phyloP scores from a whole-genome alignment of 2,797 vertebrate genomes.

The Anguilla marmorata region DNA sequence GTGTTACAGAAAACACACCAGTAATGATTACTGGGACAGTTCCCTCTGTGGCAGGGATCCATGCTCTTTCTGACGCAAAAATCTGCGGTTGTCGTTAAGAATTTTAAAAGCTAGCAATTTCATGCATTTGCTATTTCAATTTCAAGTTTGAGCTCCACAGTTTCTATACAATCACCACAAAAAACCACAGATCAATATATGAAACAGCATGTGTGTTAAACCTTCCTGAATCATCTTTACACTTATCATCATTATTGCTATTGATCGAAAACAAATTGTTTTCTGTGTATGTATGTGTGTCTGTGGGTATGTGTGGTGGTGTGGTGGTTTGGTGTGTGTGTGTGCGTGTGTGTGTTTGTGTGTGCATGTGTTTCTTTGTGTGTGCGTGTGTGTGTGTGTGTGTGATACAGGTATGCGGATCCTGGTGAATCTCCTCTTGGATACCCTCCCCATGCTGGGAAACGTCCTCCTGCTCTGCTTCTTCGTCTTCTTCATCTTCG shows the following conservation, averaged over 20 bases:
- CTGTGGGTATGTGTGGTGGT: neutral
- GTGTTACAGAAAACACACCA: neutral
- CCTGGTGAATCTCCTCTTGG: conserved; percentile 84
- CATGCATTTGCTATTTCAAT: neutral
- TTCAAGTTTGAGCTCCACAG: neutral
- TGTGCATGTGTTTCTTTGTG: too few relatives aligned
- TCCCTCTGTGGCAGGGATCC: neutral
- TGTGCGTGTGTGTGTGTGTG: neutral
- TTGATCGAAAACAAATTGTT: neutral
- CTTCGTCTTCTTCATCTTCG: conserved; percentile 89
- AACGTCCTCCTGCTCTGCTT: conserved; percentile 85
- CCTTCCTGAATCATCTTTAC: neutral
- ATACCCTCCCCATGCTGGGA: conserved; percentile 85
- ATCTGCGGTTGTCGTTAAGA: neutral
- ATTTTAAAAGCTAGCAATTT: neutral
- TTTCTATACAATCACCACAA: neutral
- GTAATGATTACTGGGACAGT: neutral
- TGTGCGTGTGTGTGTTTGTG: neutral
- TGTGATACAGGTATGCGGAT: conserved; percentile 73
- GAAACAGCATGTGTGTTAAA: neutral
- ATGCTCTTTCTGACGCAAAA: neutral
- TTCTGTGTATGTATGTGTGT: neutral
- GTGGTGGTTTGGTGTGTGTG: conserved; percentile 8
- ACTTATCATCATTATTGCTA: neutral
- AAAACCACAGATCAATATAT: neutral